Conservation (phyloP, 1,140 invertebrate genomes). For the Globodera ellingtonae region DNA sequence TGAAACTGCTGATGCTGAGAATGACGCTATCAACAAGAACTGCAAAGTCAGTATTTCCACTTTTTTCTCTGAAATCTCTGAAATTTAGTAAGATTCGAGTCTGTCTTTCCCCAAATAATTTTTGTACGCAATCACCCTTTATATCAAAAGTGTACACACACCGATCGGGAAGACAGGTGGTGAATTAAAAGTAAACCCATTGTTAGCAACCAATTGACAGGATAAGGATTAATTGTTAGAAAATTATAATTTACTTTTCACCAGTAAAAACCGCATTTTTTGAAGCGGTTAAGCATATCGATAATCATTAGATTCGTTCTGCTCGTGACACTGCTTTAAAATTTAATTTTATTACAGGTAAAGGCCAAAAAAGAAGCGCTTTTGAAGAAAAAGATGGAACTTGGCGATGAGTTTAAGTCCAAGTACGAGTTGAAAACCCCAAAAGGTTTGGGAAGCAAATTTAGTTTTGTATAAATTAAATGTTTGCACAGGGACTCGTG, state of each 20-base stretch:
- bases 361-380: slow-evolving; percentile 20
- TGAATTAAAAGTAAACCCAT: not conserved
- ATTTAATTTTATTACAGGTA: slow-evolving; percentile 3
- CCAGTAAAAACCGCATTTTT: no score
- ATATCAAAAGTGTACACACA: slow-evolving; percentile 23
- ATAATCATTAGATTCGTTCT: no score
- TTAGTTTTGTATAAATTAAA: not conserved
- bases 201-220: no score
- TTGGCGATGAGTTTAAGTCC: slow-evolving; percentile 22
- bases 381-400: slow-evolving; percentile 21
- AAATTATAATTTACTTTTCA: no score
- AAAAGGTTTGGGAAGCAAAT: slow-evolving; percentile 47
- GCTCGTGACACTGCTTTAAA: not conserved
- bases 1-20: not conserved
- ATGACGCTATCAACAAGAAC: not conserved
- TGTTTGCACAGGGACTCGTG: slow-evolving; percentile 79
- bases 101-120: slow-evolving; percentile 5
- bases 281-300: no score
- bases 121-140: slow-evolving; percentile 1
- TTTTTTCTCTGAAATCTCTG: not conserved
- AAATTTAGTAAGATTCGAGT: slow-evolving; percentile 4
- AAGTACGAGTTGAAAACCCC: slow-evolving; percentile 53
- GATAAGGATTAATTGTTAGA: no score
- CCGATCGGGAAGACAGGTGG: slow-evolving; percentile 29
- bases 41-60: not conserved